Evolutionary conservation across 2,797 vertebrate species (phyloP), one percentile per base, ranked within the genome.

Genomic region (Catharus ustulatus): DNA sequence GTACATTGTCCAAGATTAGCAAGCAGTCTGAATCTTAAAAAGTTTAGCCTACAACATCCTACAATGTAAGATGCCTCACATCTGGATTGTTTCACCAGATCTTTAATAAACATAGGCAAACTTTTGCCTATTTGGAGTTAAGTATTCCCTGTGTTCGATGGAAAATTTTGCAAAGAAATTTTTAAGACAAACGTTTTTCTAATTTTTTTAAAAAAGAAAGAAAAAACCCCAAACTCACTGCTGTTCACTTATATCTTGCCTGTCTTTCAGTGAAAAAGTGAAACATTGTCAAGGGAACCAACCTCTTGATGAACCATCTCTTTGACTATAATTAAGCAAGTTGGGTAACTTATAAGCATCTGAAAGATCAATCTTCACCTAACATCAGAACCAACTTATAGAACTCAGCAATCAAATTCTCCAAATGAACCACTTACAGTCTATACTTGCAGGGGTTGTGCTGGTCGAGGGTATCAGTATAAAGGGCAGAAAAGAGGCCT

Each of bases 381-480:
- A 43, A 73, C 38, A 57, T 22, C 26, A 42, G 32, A 36, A 79
- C 10, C 18, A 34, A 6, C 9, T 73, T 76, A 38, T 66, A 63
- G 13, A 87, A 58, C 12, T 48, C 49, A 15, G 6, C 26, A 67
- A 30, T 32, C 17, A 61, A 27, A 79, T 69, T 54, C 8, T 76
- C 7, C 40, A 82, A 61, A 84, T 23, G 42, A n/a, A 8, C 6
- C 2, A 20, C 22, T 34, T 80, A 11, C 21, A 87, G 17, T 16
- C 20, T 36, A 36, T 58, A 16, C 7, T 18, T 52, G 4, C n/a
- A 67, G 13, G 13, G 27, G 1, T 10, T 61, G 1, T 1, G 1
- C n/a, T 67, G 18, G 19, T 63, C n/a, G 30, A 42, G 30, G 2
- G 2, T 36, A 40, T 46, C 18, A 61, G 15, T 30, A 63, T 5